A percentile compares a stretch with the other conserved stretches of the same genome.
These are phyloP conservation scores for Argyrosomus japonicus DNA, from an alignment of 2,113 vertebrate genomes.

Conservation along the genomic window DNA sequence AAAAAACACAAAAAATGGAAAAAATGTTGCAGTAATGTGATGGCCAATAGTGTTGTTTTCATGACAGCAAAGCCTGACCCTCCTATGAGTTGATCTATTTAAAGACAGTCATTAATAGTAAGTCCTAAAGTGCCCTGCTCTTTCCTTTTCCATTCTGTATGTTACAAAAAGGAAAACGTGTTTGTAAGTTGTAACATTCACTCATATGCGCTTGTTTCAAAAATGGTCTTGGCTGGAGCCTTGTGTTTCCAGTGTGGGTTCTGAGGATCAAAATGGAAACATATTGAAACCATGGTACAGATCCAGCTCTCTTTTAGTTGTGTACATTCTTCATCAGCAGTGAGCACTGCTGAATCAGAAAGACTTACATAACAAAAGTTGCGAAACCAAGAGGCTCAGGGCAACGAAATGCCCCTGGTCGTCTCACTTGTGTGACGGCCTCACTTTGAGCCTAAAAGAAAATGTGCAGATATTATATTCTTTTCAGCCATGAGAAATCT, in stretches of 20 bases:
- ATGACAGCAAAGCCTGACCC: slow-evolving; percentile 13
- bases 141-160: slow-evolving; percentile 66
- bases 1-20: not conserved
- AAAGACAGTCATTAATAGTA: slow-evolving; percentile 50
- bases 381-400: slow-evolving; percentile 47
- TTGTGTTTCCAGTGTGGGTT: slow-evolving; percentile 78
- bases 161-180: slow-evolving; percentile 65
- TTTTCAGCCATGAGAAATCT: slow-evolving; percentile 29
- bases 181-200: slow-evolving; percentile 73
- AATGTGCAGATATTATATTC: not conserved
- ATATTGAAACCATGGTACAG: slow-evolving; percentile 68
- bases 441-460: slow-evolving; percentile 1
- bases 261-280: slow-evolving; percentile 80
- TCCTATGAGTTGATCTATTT: slow-evolving; percentile 48
- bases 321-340: slow-evolving; percentile 77
- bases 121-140: slow-evolving; percentile 41
- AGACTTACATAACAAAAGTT: slow-evolving; percentile 70
- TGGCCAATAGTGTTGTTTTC: slow-evolving; percentile 9
- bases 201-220: slow-evolving; percentile 73
- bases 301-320: slow-evolving; percentile 73
- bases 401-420: slow-evolving; percentile 57
- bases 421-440: slow-evolving; percentile 12
- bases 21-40: not conserved
- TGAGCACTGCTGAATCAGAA: slow-evolving; percentile 72
- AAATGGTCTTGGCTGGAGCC: slow-evolving; percentile 73